These are phyloP conservation scores for Elaphurus davidianus DNA, from an alignment of 2,113 vertebrate genomes.

Conservation along the genomic window DNA sequence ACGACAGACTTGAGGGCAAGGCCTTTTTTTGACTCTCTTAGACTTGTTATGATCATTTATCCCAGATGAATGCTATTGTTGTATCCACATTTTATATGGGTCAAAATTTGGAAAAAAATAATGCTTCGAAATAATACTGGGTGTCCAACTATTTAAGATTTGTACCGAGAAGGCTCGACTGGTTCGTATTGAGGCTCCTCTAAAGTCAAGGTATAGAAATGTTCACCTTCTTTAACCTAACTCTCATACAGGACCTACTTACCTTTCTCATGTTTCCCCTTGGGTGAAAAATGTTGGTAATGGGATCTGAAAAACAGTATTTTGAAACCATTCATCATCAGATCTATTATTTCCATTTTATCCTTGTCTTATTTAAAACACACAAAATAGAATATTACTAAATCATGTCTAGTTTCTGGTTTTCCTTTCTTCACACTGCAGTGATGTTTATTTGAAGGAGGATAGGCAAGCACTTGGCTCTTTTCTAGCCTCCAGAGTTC, in stretches of 20 bases:
- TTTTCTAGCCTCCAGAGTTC: background rate
- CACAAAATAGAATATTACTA: background rate
- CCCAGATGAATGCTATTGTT: background rate
- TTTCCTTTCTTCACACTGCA: too few species aligned
- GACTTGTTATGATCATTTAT: background rate
- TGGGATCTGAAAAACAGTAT: conserved; percentile 66
- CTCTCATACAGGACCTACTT: background rate
- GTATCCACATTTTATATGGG: background rate
- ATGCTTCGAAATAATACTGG: background rate
- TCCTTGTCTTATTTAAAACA: background rate
- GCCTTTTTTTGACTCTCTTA: background rate
- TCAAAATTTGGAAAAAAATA: background rate
- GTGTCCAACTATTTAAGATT: too few species aligned
- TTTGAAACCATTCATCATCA: background rate
- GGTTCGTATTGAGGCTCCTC: background rate
- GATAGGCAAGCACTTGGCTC: background rate
- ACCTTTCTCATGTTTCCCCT: conserved; percentile 75
- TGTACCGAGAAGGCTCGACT: background rate
- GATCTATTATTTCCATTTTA: too few species aligned
- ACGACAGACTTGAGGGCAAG: fast-evolving
- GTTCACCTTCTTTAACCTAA: background rate
- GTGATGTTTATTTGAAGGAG: background rate
- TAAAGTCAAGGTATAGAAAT: background rate
- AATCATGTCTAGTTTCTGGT: background rate
- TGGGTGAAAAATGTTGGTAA: conserved; percentile 29